Evolutionary conservation across 2,888 invertebrate species (phyloP).

Genomic region (Xestia sexstrigata): DNA sequence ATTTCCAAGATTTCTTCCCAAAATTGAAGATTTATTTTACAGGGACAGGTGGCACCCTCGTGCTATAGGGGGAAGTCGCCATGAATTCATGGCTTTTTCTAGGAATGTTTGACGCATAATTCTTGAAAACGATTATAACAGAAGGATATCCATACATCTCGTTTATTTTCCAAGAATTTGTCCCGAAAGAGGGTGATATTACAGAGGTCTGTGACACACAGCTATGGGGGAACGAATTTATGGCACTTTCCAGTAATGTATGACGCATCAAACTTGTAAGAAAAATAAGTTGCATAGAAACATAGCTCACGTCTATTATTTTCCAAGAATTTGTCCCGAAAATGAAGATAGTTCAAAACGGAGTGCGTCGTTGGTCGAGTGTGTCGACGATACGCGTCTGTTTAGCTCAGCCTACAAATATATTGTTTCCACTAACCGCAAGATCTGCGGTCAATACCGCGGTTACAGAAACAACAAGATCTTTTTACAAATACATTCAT

Average conservation of each 20-base stretch:
- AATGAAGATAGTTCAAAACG: neutral
- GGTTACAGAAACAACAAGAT: slow-evolving; percentile 44
- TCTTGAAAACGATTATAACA: neutral
- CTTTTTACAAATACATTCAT: neutral
- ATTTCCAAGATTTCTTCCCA: neutral
- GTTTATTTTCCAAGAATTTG: neutral
- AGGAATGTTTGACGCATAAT: slow-evolving; percentile 4
- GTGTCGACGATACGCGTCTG: neutral
- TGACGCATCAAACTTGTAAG: neutral
- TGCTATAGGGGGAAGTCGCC: neutral
- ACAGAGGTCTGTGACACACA: neutral
- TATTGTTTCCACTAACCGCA: slow-evolving; percentile 36
- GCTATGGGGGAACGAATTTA: neutral
- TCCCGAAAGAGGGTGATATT: neutral
- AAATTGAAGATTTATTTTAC: neutral
- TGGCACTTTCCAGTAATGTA: neutral
- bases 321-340: neutral
- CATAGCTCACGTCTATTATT: neutral
- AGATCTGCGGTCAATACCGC: slow-evolving; percentile 21
- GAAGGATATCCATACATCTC: neutral
- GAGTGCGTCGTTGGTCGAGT: too few relatives aligned
- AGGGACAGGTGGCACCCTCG: too few relatives aligned
- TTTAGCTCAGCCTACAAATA: slow-evolving; percentile 21
- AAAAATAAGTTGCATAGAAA: neutral
- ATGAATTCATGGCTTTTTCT: neutral